Evolutionary conservation across 2,888 invertebrate genomes (phyloP).

Genomic region (Crossocerus cetratus): DNA sequence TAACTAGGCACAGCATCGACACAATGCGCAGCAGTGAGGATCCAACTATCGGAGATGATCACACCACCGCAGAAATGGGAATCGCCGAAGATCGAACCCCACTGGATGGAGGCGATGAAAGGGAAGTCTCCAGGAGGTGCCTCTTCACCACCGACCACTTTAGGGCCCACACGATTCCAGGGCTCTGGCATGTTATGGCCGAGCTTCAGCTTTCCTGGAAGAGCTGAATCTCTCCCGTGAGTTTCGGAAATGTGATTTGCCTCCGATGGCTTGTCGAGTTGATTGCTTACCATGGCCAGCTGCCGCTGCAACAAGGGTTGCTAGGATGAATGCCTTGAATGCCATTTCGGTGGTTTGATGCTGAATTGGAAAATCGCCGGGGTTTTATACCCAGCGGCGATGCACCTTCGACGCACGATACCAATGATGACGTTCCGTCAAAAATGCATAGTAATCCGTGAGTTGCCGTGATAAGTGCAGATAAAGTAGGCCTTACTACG

Average conservation of each 20-base stretch:
- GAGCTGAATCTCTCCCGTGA: conserved; percentile 1
- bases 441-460: conserved; percentile 23
- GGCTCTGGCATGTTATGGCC: conserved; percentile 41
- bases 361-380: neutral
- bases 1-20: conserved; percentile 63
- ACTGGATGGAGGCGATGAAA: conserved; percentile 76
- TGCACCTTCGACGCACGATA: conserved; percentile 18
- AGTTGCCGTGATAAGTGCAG: neutral
- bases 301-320: conserved; percentile 41
- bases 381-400: conserved; percentile 35
- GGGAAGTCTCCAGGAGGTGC: conserved; percentile 75
- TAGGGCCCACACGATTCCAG: conserved; percentile 5
- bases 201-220: conserved; percentile 37
- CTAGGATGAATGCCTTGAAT: conserved; percentile 43
- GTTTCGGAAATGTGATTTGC: neutral
- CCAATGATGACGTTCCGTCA: conserved; percentile 11
- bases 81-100: conserved; percentile 53
- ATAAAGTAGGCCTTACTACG: conserved; percentile 32
- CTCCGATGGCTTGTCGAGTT: neutral
- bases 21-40: conserved; percentile 77
- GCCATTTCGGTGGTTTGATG: conserved; percentile 47
- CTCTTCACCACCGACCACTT: conserved; percentile 63
- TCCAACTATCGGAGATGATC: conserved; percentile 72
- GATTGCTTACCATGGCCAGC: conserved; percentile 53
- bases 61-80: conserved; percentile 78